Conservation (phyloP, 2,797 vertebrate species). For the Scyliorhinus canicula region DNA sequence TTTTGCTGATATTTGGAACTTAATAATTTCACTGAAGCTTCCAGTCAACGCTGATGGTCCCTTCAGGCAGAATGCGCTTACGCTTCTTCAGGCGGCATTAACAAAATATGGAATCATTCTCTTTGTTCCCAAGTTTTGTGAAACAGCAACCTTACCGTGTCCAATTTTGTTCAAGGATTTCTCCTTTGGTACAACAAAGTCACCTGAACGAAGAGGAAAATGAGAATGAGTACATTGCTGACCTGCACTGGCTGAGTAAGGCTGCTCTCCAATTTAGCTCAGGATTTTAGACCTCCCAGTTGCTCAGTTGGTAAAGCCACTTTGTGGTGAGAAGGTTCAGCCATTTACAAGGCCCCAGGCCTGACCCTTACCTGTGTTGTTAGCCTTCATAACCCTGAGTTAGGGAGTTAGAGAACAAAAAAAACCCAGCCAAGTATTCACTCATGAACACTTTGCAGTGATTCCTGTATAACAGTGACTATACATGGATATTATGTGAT, state of each 20-base stretch:
- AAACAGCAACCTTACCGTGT: conserved; percentile 66
- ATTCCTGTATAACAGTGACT: not conserved
- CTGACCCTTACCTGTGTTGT: not conserved
- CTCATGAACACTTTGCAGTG: not conserved
- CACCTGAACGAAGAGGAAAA: conserved; percentile 58
- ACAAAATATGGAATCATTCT: not conserved
- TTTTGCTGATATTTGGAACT: not conserved
- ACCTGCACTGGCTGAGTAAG: not conserved
- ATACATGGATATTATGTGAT: not conserved
- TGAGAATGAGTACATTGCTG: not conserved
- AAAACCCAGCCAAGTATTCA: not conserved
- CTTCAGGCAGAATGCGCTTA: not conserved
- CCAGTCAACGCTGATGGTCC: not conserved
- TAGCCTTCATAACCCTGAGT: not conserved
- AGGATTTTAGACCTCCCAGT: not conserved
- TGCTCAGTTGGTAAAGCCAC: not conserved
- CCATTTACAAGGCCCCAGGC: not conserved
- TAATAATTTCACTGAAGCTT: conserved; percentile 4
- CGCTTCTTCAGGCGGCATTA: not conserved
- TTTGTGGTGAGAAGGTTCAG: not conserved
- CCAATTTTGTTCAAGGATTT: conserved; percentile 86
- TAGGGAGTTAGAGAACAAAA: not conserved
- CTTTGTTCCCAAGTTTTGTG: not conserved
- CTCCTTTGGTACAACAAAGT: conserved; percentile 73
- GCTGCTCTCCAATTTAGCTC: not conserved